Evolutionary conservation across 2,113 vertebrate species (phyloP), one percentile per base, ranked within the genome.

Genomic region (Chaetorhynchus papuensis): DNA sequence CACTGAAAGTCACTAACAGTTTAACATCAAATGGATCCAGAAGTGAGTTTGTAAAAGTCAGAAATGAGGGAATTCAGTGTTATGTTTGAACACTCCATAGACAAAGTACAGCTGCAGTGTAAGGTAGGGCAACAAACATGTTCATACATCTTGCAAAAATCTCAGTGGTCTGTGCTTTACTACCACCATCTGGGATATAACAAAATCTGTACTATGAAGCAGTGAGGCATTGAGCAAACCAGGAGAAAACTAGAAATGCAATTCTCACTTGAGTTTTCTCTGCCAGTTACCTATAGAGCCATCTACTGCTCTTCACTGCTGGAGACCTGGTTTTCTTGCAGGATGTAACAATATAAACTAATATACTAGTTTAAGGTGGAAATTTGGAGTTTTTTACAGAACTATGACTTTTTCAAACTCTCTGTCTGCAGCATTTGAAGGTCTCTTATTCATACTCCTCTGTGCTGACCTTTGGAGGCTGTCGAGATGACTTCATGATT

Each of bases 391-490:
- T 71, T 59, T 95, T 68, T 74, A 63, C 47, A 72, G 54, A 87
- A 84, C 22, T 56, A 26, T 88, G 39, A 95, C 78, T 88, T 64
- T 95, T 75, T 82, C 47, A 93, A 94, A 87, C 65, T 96, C 54
- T 97, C 64, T 94, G 13, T 63, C 79, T 95, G 59, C 96, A 99
- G 99, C 98, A 98, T 96, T 97, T 98, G 76, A 97, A 98, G 94
- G 75, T 98, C 80, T 98, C 98, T 6, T 98, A 98, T 76, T 74
- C 98, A n/a, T 98, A 98, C 91, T 98, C 98, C 85, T 98, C 98
- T 35, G 98, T 99, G 91, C 97, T 99, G 83, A 99, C 99, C 45
- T 99, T 99, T 83, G 99, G 99, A 63, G 99, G 99, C 56, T 99
- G 97, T 95, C 97, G 97, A 71, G 98, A 99, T 21, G 98, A 99